Conservation (phyloP, 2,888 invertebrate genomes). For the Drosophila falleni region DNA sequence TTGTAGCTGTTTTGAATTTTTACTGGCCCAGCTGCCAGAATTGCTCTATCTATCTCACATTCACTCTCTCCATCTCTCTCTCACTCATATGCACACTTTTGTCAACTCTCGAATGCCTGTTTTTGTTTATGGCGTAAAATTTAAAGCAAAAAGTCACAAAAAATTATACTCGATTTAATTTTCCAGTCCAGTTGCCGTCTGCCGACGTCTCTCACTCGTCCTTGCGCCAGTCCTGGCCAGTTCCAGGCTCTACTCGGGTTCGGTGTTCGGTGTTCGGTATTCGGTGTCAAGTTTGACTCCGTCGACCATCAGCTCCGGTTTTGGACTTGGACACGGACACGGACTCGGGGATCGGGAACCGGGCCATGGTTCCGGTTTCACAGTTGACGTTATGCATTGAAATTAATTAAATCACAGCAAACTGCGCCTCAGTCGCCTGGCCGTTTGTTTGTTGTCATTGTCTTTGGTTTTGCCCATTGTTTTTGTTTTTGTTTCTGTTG, state of each 20-base stretch:
- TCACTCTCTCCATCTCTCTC: background rate
- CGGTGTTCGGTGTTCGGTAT: constrained; percentile 61
- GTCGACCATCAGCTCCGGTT: constrained; percentile 38
- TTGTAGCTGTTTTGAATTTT: constrained; percentile 40
- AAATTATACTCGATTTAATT: constrained; percentile 82
- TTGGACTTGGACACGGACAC: constrained; percentile 13
- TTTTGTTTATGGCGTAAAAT: constrained; percentile 59
- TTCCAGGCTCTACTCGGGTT: constrained; percentile 41
- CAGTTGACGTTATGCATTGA: constrained; percentile 82
- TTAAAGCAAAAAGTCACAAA: constrained; percentile 70
- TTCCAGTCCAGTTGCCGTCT: constrained; percentile 78
- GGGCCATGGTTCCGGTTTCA: constrained; percentile 72
- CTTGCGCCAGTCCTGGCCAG: constrained; percentile 20
- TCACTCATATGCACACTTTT: constrained; percentile 6
- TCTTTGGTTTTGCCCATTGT: constrained; percentile 33
- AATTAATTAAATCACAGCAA: constrained; percentile 83
- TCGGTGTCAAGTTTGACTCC: constrained; percentile 69
- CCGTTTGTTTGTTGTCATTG: constrained; percentile 48
- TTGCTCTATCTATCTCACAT: constrained; percentile 14
- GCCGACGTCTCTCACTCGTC: constrained; percentile 9
- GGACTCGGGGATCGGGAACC: constrained; percentile 24
- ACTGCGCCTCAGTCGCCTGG: constrained; percentile 52
- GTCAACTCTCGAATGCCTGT: constrained; percentile 30
- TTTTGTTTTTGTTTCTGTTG: constrained; percentile 34
- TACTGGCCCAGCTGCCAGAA: constrained; percentile 36